These are phyloP conservation scores for Lissocephala sabroskyi DNA, from an alignment of 2,888 invertebrate genomes.

Conservation along the genomic window DNA sequence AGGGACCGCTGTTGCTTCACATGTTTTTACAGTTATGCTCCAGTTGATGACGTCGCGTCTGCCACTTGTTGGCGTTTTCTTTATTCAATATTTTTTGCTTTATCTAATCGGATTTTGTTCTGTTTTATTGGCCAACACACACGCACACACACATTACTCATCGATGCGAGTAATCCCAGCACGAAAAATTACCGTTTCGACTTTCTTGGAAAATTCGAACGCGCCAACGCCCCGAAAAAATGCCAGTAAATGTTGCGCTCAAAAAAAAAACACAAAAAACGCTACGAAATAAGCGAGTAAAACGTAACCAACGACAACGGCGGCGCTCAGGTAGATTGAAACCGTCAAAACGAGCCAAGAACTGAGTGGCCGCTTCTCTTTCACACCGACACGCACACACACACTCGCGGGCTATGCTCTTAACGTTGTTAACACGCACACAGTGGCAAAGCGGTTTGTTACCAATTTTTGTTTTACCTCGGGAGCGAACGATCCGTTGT, in stretches of 20 bases:
- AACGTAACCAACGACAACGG: slow-evolving; percentile 40
- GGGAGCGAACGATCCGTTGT: slow-evolving; percentile 42
- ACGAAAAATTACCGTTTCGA: not conserved
- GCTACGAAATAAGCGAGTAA: slow-evolving; percentile 32
- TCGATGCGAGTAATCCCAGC: not conserved
- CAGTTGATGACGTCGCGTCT: slow-evolving; percentile 46
- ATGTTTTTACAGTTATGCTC: slow-evolving; percentile 52
- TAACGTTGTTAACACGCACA: slow-evolving; percentile 32
- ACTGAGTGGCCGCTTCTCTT: not conserved
- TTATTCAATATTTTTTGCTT: slow-evolving; percentile 6
- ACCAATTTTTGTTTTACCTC: slow-evolving; percentile 38
- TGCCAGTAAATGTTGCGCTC: too few species aligned
- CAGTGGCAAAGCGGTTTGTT: slow-evolving; percentile 30
- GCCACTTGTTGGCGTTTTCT: slow-evolving; percentile 9
- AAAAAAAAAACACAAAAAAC: slow-evolving; percentile 10
- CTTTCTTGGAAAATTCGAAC: slow-evolving; percentile 14
- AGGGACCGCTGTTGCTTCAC: slow-evolving; percentile 31
- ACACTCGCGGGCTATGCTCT: slow-evolving; percentile 22
- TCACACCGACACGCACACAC: slow-evolving; percentile 12
- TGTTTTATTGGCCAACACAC: not conserved
- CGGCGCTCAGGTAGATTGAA: slow-evolving; percentile 46
- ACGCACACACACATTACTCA: slow-evolving; percentile 1
- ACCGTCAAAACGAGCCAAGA: slow-evolving; percentile 37
- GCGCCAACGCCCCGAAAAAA: slow-evolving; percentile 56
- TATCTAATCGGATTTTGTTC: slow-evolving; percentile 8